Evolutionary conservation across 2,888 invertebrate genomes (phyloP).

Genomic region (Papilio demoleus): DNA sequence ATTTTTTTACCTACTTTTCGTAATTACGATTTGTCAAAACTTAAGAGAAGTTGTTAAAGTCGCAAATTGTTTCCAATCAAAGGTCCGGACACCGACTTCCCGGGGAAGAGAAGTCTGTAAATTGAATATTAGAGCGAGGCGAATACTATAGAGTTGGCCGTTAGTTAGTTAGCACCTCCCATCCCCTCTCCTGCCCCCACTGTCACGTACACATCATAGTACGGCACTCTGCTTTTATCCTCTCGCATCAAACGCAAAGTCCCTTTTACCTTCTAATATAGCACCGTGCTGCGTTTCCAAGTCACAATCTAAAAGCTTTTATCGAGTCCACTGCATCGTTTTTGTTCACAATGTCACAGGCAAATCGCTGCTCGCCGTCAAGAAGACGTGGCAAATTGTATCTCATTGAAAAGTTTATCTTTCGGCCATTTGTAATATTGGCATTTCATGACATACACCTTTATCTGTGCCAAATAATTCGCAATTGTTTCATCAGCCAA

Average conservation of each 20-base stretch:
- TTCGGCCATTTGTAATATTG: background rate
- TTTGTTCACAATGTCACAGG: background rate
- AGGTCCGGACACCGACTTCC: background rate
- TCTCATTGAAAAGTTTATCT: background rate
- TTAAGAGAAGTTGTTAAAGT: background rate
- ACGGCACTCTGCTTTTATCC: background rate
- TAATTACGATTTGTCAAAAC: background rate
- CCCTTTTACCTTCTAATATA: constrained; percentile 11
- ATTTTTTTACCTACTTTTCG: no score
- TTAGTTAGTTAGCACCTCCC: background rate
- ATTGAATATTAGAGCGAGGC: background rate
- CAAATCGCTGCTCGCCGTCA: background rate
- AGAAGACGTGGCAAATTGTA: background rate
- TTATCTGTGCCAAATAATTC: no score
- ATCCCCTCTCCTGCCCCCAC: background rate
- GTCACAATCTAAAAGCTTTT: constrained; percentile 21
- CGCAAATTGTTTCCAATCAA: constrained; percentile 5
- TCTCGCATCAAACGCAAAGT: background rate
- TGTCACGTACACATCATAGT: background rate
- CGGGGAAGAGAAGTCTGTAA: background rate
- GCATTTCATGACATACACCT: background rate
- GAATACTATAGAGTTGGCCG: background rate
- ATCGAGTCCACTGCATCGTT: constrained; percentile 8
- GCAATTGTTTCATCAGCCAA: no score
- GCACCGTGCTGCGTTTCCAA: background rate